Percentiles rank a stretch among this genome's conserved stretches.
These are phyloP conservation scores for Machaerirhynchus nigripectus DNA, from an alignment of 2,113 vertebrate genomes.

Conservation along the genomic window DNA sequence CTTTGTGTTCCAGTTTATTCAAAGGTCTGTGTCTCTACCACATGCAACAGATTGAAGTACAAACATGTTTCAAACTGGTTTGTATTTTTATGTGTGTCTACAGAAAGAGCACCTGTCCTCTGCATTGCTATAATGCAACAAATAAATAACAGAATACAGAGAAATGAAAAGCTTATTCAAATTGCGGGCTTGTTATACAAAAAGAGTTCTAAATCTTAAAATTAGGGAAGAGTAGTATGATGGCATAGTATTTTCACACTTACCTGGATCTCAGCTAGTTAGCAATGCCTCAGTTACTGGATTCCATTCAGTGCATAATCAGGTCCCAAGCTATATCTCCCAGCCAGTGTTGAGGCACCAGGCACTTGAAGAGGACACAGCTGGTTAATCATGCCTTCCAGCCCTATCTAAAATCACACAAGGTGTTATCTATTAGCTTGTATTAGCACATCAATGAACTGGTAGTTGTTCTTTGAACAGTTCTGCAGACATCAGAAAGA, in stretches of 20 bases:
- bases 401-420: neutral
- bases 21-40: neutral
- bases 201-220: neutral
- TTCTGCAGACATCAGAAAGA: neutral
- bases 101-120: neutral
- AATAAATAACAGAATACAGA: neutral
- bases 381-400: conserved; percentile 20
- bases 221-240: neutral
- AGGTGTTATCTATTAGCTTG: neutral
- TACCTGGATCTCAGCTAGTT: neutral
- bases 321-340: neutral
- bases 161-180: neutral
- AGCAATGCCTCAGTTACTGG: neutral
- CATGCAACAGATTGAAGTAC: neutral
- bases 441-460: neutral
- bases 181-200: neutral
- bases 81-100: neutral
- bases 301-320: neutral
- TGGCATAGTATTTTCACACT: neutral
- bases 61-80: neutral
- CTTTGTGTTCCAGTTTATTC: neutral
- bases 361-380: neutral
- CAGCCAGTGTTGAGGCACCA: neutral
- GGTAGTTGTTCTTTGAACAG: neutral
- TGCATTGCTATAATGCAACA: neutral